Evolutionary conservation across 2,888 invertebrate genomes (phyloP).

Genomic region (Coleophora deauratella): DNA sequence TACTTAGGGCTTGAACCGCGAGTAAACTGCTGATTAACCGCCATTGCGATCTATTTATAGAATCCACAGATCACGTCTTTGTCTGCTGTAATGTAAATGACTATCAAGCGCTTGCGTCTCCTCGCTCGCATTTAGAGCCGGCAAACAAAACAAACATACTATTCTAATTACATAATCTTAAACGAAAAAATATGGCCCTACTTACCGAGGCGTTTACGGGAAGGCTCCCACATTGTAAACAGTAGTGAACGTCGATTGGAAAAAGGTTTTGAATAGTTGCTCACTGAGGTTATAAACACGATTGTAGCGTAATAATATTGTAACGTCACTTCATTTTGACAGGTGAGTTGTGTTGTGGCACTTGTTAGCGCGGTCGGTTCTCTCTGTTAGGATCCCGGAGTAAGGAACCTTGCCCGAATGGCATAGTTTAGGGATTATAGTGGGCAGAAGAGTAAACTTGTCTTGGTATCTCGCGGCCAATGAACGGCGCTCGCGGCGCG

Average conservation of each 20-base stretch:
- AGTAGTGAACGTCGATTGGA: slow-evolving; percentile 3
- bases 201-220: slow-evolving; percentile 50
- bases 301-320: slow-evolving; percentile 21
- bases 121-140: slow-evolving; percentile 20
- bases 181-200: slow-evolving; percentile 16
- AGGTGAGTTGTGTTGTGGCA: slow-evolving; percentile 52
- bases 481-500: slow-evolving; percentile 56
- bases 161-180: slow-evolving; percentile 23
- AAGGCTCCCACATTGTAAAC: slow-evolving; percentile 45
- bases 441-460: slow-evolving; percentile 35
- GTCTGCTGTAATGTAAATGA: slow-evolving; percentile 63
- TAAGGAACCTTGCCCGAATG: slow-evolving; percentile 34
- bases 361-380: slow-evolving; percentile 33
- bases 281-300: slow-evolving; percentile 52
- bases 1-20: slow-evolving; percentile 49
- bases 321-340: slow-evolving; percentile 63
- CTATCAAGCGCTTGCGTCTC: slow-evolving; percentile 38
- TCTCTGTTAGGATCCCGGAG: slow-evolving; percentile 34
- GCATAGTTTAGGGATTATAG: slow-evolving; percentile 50
- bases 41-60: slow-evolving; percentile 64
- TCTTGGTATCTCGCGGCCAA: slow-evolving; percentile 58
- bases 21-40: slow-evolving; percentile 65
- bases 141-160: slow-evolving; percentile 39
- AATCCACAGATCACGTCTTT: slow-evolving; percentile 68
- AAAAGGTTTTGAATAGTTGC: slow-evolving; percentile 29